These are phyloP conservation scores for Anabas testudineus DNA, from an alignment of 2,797 vertebrate genomes.

Conservation along the genomic window DNA sequence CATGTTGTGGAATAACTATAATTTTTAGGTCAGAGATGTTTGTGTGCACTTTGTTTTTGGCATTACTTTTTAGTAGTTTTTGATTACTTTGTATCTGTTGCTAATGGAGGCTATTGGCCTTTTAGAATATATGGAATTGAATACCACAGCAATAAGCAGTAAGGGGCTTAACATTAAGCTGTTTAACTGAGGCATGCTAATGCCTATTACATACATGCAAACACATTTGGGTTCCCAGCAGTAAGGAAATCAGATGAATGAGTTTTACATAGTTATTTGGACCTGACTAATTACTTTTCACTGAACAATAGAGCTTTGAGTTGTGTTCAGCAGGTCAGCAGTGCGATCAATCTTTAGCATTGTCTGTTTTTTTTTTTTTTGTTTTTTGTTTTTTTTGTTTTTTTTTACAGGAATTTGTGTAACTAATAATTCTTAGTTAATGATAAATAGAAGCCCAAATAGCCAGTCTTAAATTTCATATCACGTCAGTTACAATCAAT, in stretches of 20 bases:
- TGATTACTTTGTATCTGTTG: conserved; percentile 35
- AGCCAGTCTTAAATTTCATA: conserved; percentile 10
- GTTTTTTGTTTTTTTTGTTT: conserved; percentile 15
- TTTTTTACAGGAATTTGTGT: conserved; percentile 22
- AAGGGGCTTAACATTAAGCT: conserved; percentile 33
- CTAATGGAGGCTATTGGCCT: conserved; percentile 2
- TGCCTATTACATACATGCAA: conserved; percentile 21
- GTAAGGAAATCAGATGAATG: conserved; percentile 26
- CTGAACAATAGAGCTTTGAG: conserved; percentile 1
- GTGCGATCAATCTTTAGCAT: conserved; percentile 6
- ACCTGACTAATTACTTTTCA: conserved; percentile 19
- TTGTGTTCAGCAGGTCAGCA: conserved; percentile 21
- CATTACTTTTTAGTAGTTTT: conserved; percentile 47
- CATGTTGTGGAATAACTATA: conserved; percentile 22
- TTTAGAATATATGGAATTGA: conserved; percentile 26
- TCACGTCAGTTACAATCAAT: background rate
- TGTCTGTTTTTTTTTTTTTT: conserved; percentile 9
- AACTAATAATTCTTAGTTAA: conserved; percentile 21
- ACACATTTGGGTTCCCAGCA: conserved; percentile 7
- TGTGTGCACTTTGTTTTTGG: conserved; percentile 56
- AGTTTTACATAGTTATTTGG: conserved; percentile 32
- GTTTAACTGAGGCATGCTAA: conserved; percentile 37
- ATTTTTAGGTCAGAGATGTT: conserved; percentile 48
- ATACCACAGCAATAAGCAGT: conserved; percentile 32
- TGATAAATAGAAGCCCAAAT: conserved; percentile 21